Percentiles rank a stretch among this genome's conserved stretches.
Evolutionary conservation across 2,113 vertebrate genomes (phyloP).

Genomic region (Cololabis saira): DNA sequence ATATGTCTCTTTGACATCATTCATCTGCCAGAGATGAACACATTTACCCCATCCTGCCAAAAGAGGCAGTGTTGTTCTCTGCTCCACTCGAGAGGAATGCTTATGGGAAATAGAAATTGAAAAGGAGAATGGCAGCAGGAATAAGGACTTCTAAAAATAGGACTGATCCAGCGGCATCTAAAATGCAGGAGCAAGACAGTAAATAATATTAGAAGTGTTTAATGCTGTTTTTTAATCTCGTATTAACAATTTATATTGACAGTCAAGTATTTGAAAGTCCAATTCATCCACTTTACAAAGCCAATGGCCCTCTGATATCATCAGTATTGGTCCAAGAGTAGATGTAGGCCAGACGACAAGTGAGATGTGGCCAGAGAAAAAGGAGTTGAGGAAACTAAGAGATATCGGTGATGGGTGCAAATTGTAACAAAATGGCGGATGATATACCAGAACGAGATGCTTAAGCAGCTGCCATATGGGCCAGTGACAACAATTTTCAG

Average conservation of each 20-base stretch:
- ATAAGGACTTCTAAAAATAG: slow-evolving; percentile 35
- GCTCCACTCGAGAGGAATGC: slow-evolving; percentile 17
- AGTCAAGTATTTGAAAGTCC: slow-evolving; percentile 68
- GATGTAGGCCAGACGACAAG: slow-evolving; percentile 68
- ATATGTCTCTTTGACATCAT: slow-evolving; percentile 82
- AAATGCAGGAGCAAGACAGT: slow-evolving; percentile 13
- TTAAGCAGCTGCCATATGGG: slow-evolving; percentile 36
- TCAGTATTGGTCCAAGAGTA: slow-evolving; percentile 64
- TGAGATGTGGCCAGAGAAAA: slow-evolving; percentile 49
- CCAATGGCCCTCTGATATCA: slow-evolving; percentile 61
- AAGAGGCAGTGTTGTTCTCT: slow-evolving; percentile 75
- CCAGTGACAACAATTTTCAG: slow-evolving; percentile 29
- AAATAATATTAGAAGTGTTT: slow-evolving; percentile 31
- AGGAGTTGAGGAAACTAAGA: slow-evolving; percentile 50
- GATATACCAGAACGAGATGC: slow-evolving; percentile 26
- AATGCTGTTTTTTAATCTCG: slow-evolving; percentile 21
- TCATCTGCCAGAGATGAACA: slow-evolving; percentile 73
- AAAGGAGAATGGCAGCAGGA: slow-evolving; percentile 32
- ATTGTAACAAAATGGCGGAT: slow-evolving; percentile 70
- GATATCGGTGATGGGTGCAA: slow-evolving; percentile 61
- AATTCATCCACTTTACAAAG: slow-evolving; percentile 64
- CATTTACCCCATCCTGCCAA: slow-evolving; percentile 59
- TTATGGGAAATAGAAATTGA: slow-evolving; percentile 32
- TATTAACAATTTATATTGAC: slow-evolving; percentile 66
- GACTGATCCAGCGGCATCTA: slow-evolving; percentile 43